A percentile compares a stretch with the other conserved stretches of the same genome.
Evolutionary conservation across 2,888 invertebrate genomes (phyloP).

Genomic region (Sphaerophoria rueppellii): DNA sequence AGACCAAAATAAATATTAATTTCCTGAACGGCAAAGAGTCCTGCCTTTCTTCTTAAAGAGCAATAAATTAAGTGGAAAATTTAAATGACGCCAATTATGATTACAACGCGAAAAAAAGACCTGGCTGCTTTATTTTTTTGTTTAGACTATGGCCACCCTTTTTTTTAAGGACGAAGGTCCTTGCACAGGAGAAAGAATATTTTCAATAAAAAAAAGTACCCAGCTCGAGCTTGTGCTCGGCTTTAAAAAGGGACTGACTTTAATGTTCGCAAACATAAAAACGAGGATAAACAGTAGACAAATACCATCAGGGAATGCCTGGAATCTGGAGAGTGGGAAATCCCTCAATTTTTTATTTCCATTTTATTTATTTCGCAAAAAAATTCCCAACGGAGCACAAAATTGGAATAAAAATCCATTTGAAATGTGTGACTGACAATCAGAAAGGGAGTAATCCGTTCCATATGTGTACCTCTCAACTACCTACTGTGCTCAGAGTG

Average conservation of each 20-base stretch:
- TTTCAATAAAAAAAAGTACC: neutral
- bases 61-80: slow-evolving; percentile 73
- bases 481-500: neutral
- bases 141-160: slow-evolving; percentile 12
- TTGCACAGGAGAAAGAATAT: slow-evolving; percentile 17
- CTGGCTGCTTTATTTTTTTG: slow-evolving; percentile 1
- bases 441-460: slow-evolving; percentile 54
- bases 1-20: slow-evolving; percentile 70
- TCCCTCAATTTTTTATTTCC: slow-evolving; percentile 5
- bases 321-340: neutral
- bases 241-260: slow-evolving; percentile 45
- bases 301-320: slow-evolving; percentile 8
- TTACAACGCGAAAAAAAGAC: slow-evolving; percentile 54
- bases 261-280: slow-evolving; percentile 9
- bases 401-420: slow-evolving; percentile 60
- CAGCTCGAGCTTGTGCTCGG: neutral
- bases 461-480: slow-evolving; percentile 41
- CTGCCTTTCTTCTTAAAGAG: slow-evolving; percentile 60
- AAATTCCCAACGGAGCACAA: slow-evolving; percentile 61
- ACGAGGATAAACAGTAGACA: neutral
- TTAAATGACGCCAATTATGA: slow-evolving; percentile 72
- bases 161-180: slow-evolving; percentile 32
- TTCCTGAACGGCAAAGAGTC: slow-evolving; percentile 69
- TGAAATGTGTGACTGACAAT: slow-evolving; percentile 44
- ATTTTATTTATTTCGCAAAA: slow-evolving; percentile 32